These are phyloP conservation scores for Phragmatobia fuliginosa DNA, from an alignment of 2,888 invertebrate genomes.

Conservation along the genomic window DNA sequence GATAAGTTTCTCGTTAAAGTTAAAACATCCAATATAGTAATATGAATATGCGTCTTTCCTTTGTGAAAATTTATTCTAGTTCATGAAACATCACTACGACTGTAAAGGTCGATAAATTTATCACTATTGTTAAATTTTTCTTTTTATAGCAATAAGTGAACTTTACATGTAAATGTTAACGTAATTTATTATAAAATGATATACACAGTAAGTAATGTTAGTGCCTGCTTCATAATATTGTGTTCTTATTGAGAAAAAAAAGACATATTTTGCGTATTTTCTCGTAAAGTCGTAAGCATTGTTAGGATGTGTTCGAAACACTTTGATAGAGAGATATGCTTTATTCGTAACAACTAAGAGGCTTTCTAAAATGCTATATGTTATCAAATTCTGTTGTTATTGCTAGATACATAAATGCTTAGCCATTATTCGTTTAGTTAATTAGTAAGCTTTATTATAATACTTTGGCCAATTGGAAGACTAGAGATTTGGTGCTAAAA, in stretches of 20 bases:
- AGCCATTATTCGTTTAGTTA: constrained; percentile 83
- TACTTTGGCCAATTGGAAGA: constrained; percentile 84
- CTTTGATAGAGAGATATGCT: constrained; percentile 60
- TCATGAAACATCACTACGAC: constrained; percentile 67
- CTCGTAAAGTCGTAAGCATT: constrained; percentile 57
- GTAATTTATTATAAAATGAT: constrained; percentile 85
- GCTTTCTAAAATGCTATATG: constrained; percentile 83
- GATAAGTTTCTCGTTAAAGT: constrained; percentile 38
- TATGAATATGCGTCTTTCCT: constrained; percentile 45
- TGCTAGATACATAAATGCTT: constrained; percentile 84
- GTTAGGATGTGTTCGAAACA: constrained; percentile 74
- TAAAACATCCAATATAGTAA: constrained; percentile 39
- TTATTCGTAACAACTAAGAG: constrained; percentile 78
- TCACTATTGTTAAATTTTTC: constrained; percentile 70
- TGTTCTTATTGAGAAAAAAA: constrained; percentile 72
- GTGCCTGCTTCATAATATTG: constrained; percentile 84
- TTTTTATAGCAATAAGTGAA: constrained; percentile 77
- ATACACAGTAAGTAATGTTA: constrained; percentile 82
- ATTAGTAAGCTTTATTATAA: constrained; percentile 81
- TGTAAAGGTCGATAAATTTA: constrained; percentile 58
- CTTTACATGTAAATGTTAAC: constrained; percentile 80
- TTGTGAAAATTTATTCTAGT: constrained; percentile 65
- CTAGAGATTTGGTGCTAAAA: constrained; percentile 86
- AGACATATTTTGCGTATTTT: constrained; percentile 83
- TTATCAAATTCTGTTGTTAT: constrained; percentile 86